Evolutionary conservation across 2,888 invertebrate genomes (phyloP).

Genomic region (Pollenia griseotomentosa): DNA sequence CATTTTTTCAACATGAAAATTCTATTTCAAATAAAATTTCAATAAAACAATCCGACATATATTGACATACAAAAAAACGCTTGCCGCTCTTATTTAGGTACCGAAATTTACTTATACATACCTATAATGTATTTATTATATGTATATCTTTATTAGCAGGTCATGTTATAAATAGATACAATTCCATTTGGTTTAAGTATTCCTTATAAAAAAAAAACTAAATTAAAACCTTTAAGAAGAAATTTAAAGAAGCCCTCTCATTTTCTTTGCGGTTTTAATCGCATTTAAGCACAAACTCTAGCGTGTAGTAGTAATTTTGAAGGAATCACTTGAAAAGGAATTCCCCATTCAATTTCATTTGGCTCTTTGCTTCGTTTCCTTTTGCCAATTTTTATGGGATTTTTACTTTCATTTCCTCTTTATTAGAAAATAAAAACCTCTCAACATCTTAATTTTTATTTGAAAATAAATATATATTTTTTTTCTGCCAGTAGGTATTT

Average conservation of each 20-base stretch:
- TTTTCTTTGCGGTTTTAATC: slow-evolving; percentile 29
- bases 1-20: no score
- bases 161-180: neutral
- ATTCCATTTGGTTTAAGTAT: neutral
- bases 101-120: no score
- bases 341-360: slow-evolving; percentile 48
- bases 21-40: no score
- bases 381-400: slow-evolving; percentile 14
- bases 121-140: no score
- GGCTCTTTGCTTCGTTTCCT: slow-evolving; percentile 26
- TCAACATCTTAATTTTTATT: slow-evolving; percentile 55
- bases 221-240: neutral
- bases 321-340: slow-evolving; percentile 11
- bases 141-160: no score
- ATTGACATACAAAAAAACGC: no score
- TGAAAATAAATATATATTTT: slow-evolving; percentile 31
- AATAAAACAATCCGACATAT: no score
- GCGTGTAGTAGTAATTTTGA: neutral
- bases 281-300: neutral
- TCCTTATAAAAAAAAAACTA: neutral
- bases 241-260: neutral
- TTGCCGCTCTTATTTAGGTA: no score
- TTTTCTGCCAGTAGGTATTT: neutral
- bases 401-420: slow-evolving; percentile 56
- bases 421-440: slow-evolving; percentile 44